These are phyloP conservation scores for Linyphia triangularis DNA, from an alignment of 2,888 invertebrate genomes.

Conservation along the genomic window DNA sequence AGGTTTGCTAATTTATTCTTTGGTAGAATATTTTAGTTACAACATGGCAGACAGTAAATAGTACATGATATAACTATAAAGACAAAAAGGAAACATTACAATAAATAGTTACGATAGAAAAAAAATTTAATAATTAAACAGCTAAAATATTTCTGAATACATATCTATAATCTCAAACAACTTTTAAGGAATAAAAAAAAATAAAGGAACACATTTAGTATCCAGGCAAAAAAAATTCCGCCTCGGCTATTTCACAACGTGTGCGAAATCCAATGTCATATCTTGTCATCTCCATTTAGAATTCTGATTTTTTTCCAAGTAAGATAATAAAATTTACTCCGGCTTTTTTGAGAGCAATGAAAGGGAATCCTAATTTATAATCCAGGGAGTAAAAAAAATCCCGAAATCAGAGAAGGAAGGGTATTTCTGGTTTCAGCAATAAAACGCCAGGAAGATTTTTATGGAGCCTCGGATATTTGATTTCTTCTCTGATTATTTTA, in stretches of 20 bases:
- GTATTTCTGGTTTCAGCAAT: constrained; percentile 11
- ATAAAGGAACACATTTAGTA: no score
- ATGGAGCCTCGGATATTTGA: constrained; percentile 3
- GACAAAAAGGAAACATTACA: no score
- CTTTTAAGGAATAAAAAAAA: no score
- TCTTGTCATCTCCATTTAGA: not conserved
- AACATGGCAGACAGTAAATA: no score
- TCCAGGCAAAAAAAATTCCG: no score
- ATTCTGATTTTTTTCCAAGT: not conserved
- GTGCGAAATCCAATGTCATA: not conserved
- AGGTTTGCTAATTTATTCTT: no score
- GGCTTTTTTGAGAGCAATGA: constrained; percentile 3
- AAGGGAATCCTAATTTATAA: constrained; percentile 35
- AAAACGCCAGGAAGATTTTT: not conserved
- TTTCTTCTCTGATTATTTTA: not conserved
- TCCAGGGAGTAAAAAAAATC: not conserved
- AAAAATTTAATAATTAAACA: no score
- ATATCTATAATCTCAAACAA: no score
- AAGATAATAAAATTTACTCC: constrained; percentile 12
- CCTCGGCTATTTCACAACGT: not conserved
- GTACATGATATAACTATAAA: no score
- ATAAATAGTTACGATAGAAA: no score
- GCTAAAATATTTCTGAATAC: no score
- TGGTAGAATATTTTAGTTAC: no score
- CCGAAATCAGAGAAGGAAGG: constrained; percentile 5